Evolutionary conservation across 1,140 invertebrate species (phyloP), one percentile per base, ranked within the genome.

Genomic region (Marisa cornuarietis): DNA sequence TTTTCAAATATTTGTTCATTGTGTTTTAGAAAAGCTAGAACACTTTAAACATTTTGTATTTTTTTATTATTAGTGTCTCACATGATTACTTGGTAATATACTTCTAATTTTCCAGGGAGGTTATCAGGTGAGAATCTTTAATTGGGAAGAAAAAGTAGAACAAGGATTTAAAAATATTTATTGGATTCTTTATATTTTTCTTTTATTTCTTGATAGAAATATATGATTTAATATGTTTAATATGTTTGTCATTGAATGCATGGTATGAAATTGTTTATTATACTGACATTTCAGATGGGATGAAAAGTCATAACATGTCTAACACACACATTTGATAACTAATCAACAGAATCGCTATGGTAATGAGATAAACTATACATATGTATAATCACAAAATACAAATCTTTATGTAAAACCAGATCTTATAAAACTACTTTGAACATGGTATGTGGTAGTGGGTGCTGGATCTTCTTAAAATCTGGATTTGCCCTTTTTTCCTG

Each of bases 61-160:
- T 42, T 42, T 42, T 42, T 42, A 4, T 42, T 42, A 42, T 42
- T 42, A 42, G 2, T 42, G 31, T 42, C 31, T 42, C 31, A 42
- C 31, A 42, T 58, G 11, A 58, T 58, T 58, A 58, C 9, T 58
- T 58, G 54, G 54, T 58, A 58, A 58, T 9, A 18, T 58, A 58
- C 54, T 58, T 58, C 16, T 58, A 58, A 58, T 73, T 24, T 73
- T 77, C 20, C 76, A 77, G 76, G 76, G 76, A 16, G 76, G 76
- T 77, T 77, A 77, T 24, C 76, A 77, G 76, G 76, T 77, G 24
- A 77, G 76, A 49, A 24, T 65, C 18, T 66, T 14, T 9, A 75
- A 61, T 11, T 75, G 58, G 62, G 26, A 54, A 20, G n/a, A 49
- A 8, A 68, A 68, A n/a, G 13, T 24, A 24, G 22, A 6, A 13